phyloP scores from a whole-genome alignment of 2,113 vertebrate species.

The Herpetotheres cachinnans region DNA sequence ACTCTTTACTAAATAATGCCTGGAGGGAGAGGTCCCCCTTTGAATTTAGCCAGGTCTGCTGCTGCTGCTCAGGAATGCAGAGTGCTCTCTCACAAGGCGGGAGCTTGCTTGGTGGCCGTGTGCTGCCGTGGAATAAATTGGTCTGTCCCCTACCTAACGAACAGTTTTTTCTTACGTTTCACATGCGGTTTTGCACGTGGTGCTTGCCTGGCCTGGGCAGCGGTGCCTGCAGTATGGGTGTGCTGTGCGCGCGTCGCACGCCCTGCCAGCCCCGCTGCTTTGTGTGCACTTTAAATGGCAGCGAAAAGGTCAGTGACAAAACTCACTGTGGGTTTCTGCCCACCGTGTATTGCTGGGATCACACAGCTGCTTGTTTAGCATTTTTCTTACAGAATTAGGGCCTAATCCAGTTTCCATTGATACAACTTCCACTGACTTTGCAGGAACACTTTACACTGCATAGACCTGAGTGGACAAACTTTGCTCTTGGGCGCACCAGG shows the following conservation, averaged over 20 bases:
- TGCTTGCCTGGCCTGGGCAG: neutral
- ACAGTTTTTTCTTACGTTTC: neutral
- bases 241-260: neutral
- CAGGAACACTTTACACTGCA: neutral
- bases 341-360: neutral
- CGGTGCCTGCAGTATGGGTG: too few species aligned
- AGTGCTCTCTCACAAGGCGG: neutral
- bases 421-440: neutral
- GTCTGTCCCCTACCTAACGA: neutral
- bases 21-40: neutral
- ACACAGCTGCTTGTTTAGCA: neutral
- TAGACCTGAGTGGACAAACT: too few species aligned
- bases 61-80: neutral
- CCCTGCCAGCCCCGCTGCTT: neutral
- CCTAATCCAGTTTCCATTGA: neutral
- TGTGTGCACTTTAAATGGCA: neutral
- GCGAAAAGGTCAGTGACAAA: neutral
- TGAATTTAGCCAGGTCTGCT: neutral
- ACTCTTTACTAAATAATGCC: neutral
- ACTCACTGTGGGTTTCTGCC: neutral
- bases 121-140: neutral
- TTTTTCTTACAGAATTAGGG: neutral
- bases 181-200: rapidly evolving
- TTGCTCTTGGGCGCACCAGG: neutral
- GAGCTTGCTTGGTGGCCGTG: neutral